A percentile compares a stretch with the other conserved stretches of the same genome.
These are phyloP conservation scores for Peromyscus aztecus DNA, from an alignment of 2,797 vertebrate genomes.

Conservation along the genomic window DNA sequence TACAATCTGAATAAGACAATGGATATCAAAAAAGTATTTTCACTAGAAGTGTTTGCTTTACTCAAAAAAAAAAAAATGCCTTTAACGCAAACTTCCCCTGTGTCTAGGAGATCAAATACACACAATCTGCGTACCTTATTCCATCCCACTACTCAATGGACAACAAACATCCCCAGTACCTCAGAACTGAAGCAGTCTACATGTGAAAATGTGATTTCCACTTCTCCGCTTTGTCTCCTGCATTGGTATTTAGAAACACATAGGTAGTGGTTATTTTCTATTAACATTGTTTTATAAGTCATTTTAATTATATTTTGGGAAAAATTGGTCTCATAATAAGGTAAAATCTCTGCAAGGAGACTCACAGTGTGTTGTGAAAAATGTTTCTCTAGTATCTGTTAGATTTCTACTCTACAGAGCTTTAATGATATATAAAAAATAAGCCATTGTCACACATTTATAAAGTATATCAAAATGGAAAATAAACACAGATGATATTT, in stretches of 20 bases:
- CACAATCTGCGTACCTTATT: neutral
- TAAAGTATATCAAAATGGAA: neutral
- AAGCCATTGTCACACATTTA: neutral
- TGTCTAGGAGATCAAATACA: neutral
- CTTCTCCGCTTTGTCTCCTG: neutral
- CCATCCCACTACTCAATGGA: neutral
- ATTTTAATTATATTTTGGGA: neutral
- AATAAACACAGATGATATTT: neutral
- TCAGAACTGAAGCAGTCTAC: neutral
- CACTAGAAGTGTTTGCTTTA: slow-evolving; percentile 23
- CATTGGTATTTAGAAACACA: neutral
- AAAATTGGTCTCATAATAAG: neutral
- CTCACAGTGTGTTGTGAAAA: neutral
- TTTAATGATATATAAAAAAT: neutral
- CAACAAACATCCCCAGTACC: neutral
- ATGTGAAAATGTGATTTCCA: neutral
- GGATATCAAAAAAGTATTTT: slow-evolving; percentile 11
- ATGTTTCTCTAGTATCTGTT: neutral
- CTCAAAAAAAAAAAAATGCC: slow-evolving; percentile 52
- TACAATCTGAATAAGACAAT: slow-evolving; percentile 50
- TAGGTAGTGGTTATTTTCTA: neutral
- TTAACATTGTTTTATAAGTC: neutral
- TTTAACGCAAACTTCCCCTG: neutral
- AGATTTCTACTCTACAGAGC: neutral
- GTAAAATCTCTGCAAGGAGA: neutral